A percentile compares a stretch with the other conserved stretches of the same genome.
These are phyloP conservation scores for Paracentrotus lividus DNA, from an alignment of 53 echinoderm and acorn worm genomes.

Conservation along the genomic window DNA sequence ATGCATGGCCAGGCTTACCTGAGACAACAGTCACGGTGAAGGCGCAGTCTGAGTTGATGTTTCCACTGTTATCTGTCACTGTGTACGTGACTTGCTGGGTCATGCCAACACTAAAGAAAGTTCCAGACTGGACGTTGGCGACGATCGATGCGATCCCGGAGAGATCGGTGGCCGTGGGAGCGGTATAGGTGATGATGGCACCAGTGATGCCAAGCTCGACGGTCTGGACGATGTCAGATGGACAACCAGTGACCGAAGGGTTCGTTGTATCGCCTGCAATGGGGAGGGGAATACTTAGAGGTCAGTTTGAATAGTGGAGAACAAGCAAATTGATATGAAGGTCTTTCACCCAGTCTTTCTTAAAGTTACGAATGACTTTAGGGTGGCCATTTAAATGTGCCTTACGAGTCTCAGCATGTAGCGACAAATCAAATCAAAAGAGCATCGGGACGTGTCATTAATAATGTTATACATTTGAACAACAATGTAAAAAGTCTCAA, in stretches of 20 bases:
- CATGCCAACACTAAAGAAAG: slow-evolving; percentile 39
- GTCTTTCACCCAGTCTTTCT: too few relatives aligned
- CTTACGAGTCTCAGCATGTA: too few relatives aligned
- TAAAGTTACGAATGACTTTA: too few relatives aligned
- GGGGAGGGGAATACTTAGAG: background rate
- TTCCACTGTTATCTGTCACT: slow-evolving; percentile 60
- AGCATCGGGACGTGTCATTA: too few relatives aligned
- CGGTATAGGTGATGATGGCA: slow-evolving; percentile 63
- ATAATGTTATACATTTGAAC: too few relatives aligned
- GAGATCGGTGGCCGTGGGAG: slow-evolving; percentile 66
- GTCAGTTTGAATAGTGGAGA: too few relatives aligned
- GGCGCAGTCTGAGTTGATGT: slow-evolving; percentile 20
- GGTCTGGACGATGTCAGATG: slow-evolving; percentile 63
- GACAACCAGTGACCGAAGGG: slow-evolving; percentile 67
- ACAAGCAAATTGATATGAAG: too few relatives aligned
- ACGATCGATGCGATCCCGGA: slow-evolving; percentile 50
- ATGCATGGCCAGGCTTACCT: too few relatives aligned
- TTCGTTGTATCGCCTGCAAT: slow-evolving; percentile 47
- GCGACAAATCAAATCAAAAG: too few relatives aligned
- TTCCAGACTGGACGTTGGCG: slow-evolving; percentile 52
- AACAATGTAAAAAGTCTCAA: too few relatives aligned
- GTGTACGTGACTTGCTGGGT: slow-evolving; percentile 66
- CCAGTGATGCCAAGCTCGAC: slow-evolving; percentile 74
- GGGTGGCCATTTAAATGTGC: too few relatives aligned
- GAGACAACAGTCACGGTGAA: slow-evolving; percentile 76